phyloP scores from a whole-genome alignment of 2,888 invertebrate genomes.

The Hermaeophaga mercurialis region DNA sequence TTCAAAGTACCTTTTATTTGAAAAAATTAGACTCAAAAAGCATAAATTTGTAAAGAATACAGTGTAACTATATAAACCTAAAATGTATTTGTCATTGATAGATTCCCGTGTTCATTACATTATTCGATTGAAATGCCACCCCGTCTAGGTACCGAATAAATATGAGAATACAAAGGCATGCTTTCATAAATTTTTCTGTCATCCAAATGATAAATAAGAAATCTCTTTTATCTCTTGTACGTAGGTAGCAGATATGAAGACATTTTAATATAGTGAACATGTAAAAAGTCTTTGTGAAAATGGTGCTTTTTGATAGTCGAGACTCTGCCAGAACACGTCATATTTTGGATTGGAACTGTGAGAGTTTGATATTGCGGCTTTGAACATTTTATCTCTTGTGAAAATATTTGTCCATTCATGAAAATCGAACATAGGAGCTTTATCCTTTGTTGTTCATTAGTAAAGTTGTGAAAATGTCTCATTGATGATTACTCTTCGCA shows the following conservation, averaged over 20 bases:
- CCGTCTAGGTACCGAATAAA: no score
- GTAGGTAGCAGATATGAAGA: conserved; percentile 29
- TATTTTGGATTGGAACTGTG: conserved; percentile 32
- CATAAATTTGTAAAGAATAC: no score
- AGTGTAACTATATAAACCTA: no score
- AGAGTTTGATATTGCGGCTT: conserved; percentile 16
- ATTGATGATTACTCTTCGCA: no score
- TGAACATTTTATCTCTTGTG: conserved; percentile 12
- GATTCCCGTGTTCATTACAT: no score
- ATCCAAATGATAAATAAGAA: conserved; percentile 49
- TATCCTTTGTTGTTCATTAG: no score
- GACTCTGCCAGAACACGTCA: conserved; percentile 33
- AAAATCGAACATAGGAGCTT: no score
- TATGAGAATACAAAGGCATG: conserved; percentile 24
- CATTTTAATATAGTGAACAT: conserved; percentile 41
- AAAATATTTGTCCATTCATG: neutral
- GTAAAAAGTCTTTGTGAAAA: conserved; percentile 33
- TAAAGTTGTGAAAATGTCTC: no score
- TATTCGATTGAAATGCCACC: no score
- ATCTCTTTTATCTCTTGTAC: conserved; percentile 44
- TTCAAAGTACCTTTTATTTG: no score
- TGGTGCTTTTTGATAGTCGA: conserved; percentile 38
- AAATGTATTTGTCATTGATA: no score
- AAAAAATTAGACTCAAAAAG: no score
- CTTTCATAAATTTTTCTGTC: conserved; percentile 47